Percentiles rank a stretch among this genome's conserved stretches.
Evolutionary conservation across 1,140 invertebrate genomes (phyloP).

Genomic region (Dolichoris vasculosae): DNA sequence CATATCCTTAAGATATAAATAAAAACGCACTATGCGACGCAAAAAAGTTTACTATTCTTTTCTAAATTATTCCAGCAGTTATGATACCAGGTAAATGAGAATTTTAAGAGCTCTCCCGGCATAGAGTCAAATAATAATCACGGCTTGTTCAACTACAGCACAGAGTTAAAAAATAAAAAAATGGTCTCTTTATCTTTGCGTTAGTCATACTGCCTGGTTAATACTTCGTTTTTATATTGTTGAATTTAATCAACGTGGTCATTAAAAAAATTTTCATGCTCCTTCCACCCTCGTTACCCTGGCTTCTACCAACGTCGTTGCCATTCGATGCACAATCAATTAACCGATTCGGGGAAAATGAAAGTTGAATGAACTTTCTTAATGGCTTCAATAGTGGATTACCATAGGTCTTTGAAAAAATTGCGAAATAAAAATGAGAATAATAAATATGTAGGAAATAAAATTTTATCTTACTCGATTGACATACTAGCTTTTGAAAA

Average conservation of each 20-base stretch:
- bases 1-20: neutral
- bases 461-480: neutral
- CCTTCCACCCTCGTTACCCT: neutral
- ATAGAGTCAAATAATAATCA: constrained; percentile 35
- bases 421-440: constrained; percentile 25
- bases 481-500: neutral
- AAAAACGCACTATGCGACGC: neutral
- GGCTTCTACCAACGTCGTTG: neutral
- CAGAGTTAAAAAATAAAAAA: neutral
- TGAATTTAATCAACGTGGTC: constrained; percentile 32
- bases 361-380: constrained; percentile 25
- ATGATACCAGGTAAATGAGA: neutral
- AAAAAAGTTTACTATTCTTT: neutral
- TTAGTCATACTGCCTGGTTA: neutral
- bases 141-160: neutral
- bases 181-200: neutral
- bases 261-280: constrained; percentile 37
- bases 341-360: constrained; percentile 11
- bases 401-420: neutral
- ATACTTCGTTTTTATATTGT: constrained; percentile 15
- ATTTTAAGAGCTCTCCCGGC: neutral
- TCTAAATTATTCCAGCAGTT: neutral
- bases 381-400: neutral
- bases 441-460: neutral
- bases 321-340: constrained; percentile 11